These are phyloP conservation scores for Hedya salicella DNA, from an alignment of 2,888 invertebrate genomes.

Conservation along the genomic window DNA sequence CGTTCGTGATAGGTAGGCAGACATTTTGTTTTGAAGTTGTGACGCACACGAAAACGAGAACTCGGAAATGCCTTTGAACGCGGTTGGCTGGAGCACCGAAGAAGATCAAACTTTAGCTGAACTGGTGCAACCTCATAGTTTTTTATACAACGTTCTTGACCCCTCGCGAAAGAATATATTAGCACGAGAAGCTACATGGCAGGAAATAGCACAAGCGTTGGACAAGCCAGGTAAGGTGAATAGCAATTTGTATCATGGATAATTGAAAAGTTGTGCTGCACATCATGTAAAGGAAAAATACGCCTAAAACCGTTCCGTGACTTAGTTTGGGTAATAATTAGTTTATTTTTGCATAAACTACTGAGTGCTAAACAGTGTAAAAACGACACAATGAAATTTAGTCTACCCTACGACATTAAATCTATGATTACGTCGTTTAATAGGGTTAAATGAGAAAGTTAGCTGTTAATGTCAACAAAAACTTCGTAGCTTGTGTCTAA, in stretches of 20 bases:
- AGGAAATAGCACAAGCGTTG: conserved; percentile 71
- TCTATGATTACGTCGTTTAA: not conserved
- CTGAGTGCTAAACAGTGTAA: not conserved
- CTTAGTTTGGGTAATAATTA: not conserved
- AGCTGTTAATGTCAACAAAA: not conserved
- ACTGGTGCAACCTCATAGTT: conserved; percentile 73
- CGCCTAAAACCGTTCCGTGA: conserved; percentile 21
- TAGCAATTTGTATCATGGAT: conserved; percentile 42
- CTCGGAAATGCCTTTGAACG: conserved; percentile 74
- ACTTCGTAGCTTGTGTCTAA: not conserved
- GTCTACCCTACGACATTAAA: not conserved
- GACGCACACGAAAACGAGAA: conserved; percentile 55
- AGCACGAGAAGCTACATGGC: conserved; percentile 75
- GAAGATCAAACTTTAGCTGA: conserved; percentile 75
- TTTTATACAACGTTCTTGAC: conserved; percentile 71
- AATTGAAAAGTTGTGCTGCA: conserved; percentile 59
- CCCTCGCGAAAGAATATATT: conserved; percentile 76
- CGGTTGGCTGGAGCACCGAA: conserved; percentile 72
- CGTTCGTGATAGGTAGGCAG: conserved; percentile 75
- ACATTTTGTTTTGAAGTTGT: conserved; percentile 75
- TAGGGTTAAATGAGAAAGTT: not conserved
- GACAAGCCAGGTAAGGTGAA: conserved; percentile 70
- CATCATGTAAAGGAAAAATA: conserved; percentile 47
- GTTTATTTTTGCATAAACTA: not conserved
- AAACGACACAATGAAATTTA: not conserved